Base-by-base conservation (phyloP, 2,113 vertebrate genomes). In the Chinchilla lanigera region DNA sequence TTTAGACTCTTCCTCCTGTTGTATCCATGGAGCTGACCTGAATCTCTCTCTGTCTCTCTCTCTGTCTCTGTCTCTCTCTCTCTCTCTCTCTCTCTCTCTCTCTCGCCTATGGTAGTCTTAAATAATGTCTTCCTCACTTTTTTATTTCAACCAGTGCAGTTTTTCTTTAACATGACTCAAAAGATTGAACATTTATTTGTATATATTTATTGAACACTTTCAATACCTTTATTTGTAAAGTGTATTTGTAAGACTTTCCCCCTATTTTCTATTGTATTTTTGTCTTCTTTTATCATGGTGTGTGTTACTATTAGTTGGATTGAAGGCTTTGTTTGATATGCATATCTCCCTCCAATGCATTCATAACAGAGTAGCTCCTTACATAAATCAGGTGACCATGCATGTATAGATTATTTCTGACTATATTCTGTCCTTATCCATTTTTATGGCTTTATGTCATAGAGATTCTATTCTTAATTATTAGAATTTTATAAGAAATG, bases 391-490 rank as follows among this genome's bases (percentile, higher is more conserved):
- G 35, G 20, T 90, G 69, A 73, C 30, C 38, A 7, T 11, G 5
- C 54, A 52, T 47, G 5, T 35, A 13, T 58, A 28, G 65, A 69
- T 28, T 65, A 38, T 7, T 47, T 81, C 60, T 73, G 86, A 65
- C 0, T 52, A 52, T 75, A 0, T 47, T 78, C 33, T 96, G 54
- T 71, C 54, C 50, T 69, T 63, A 69, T 44, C 1, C 63, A 24
- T 13, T 89, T 10, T 89, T 92, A 30, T 54, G 38, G 20, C 7
- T 16, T 11, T 67, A 88, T 41, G 50, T 9, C 17, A 33, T 65
- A 85, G 54, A 13, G 35, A 61, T 52, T 95, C 60, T 65, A 26
- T 26, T 92, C 28, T 95, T 93, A 91, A 73, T 95, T 82, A 86
- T 82, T 86, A 47, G 19, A 93, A 96, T 54, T 88, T 93, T 60